phyloP scores from a whole-genome alignment of 53 echinoderm and acorn worm genomes.

The Temnopleurus reevesii region DNA sequence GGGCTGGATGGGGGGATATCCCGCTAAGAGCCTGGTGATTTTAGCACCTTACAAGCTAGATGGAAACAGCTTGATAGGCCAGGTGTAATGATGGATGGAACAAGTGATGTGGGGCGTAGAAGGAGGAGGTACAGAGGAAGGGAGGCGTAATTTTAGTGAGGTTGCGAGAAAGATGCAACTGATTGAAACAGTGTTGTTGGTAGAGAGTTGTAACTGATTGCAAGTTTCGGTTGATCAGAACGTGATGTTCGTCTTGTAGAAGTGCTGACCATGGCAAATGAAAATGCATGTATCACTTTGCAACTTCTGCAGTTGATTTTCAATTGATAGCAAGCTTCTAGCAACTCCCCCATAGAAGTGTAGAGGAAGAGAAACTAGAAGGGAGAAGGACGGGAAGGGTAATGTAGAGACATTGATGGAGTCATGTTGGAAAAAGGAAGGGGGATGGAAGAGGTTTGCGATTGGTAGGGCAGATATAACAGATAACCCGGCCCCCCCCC shows the following conservation, averaged over 20 bases:
- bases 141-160: not conserved
- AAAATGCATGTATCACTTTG: too few relatives aligned
- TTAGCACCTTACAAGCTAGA: constrained; percentile 13
- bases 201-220: too few relatives aligned
- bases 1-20: not conserved
- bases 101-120: not conserved
- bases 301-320: too few relatives aligned
- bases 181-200: too few relatives aligned
- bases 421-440: too few relatives aligned
- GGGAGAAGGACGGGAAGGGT: not conserved
- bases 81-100: constrained; percentile 25
- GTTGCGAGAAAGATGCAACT: too few relatives aligned
- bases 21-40: not conserved
- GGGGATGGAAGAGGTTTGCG: not conserved
- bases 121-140: not conserved
- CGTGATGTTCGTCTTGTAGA: too few relatives aligned
- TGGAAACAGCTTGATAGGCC: constrained; percentile 30
- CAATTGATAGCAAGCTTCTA: too few relatives aligned
- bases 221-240: too few relatives aligned
- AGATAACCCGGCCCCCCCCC: not conserved
- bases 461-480: too few relatives aligned
- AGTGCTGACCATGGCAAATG: too few relatives aligned
- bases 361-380: not conserved
- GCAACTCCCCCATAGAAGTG: too few relatives aligned
- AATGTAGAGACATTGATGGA: not conserved